These are phyloP conservation scores for Pogonocherus hispidulus DNA, from an alignment of 2,888 invertebrate genomes.

Conservation along the genomic window DNA sequence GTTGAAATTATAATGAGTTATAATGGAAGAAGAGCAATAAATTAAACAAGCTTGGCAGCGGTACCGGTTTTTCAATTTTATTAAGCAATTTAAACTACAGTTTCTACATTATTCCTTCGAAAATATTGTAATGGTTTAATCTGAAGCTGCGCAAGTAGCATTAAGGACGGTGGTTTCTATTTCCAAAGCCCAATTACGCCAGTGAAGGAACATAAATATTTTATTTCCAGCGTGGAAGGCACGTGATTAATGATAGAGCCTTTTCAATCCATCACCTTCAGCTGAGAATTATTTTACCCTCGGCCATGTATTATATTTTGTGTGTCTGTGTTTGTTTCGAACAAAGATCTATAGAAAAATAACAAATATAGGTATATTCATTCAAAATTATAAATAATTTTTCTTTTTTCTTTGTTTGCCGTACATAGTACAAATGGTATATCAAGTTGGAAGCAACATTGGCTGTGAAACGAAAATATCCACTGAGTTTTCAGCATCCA, in stretches of 20 bases:
- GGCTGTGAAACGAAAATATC: too few relatives aligned
- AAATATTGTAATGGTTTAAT: neutral
- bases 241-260: neutral
- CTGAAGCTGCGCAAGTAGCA: neutral
- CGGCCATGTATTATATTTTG: neutral
- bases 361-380: too few relatives aligned
- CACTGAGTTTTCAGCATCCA: too few relatives aligned
- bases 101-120: neutral
- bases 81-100: neutral
- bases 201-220: neutral
- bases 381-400: too few relatives aligned
- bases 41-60: neutral
- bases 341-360: neutral
- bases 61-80: neutral
- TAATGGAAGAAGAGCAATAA: too few relatives aligned
- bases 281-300: neutral
- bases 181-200: neutral
- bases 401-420: too few relatives aligned
- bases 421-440: too few relatives aligned
- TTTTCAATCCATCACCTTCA: neutral
- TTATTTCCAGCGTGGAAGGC: neutral
- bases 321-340: neutral
- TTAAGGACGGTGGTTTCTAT: neutral
- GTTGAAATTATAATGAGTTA: too few relatives aligned
- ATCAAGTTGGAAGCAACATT: too few relatives aligned